Evolutionary conservation across 92 coral and sea anemone genomes (phyloP), one percentile per base, ranked within the genome.

Genomic region (Parazoanthus darwini): DNA sequence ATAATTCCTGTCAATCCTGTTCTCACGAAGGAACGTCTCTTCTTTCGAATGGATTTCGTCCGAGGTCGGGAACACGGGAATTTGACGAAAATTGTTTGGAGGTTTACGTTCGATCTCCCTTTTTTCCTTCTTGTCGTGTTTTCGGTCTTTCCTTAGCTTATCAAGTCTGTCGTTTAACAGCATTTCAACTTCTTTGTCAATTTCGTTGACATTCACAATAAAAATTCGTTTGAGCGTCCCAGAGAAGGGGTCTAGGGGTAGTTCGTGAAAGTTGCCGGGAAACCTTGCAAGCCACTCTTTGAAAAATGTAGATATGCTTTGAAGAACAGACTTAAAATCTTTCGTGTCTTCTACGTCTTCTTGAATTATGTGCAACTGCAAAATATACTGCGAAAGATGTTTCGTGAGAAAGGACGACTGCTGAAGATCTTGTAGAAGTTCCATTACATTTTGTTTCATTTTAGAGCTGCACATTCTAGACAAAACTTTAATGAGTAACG

Each of bases 71-170:
- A 90, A 89, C 42, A 94, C 91, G 72, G 96, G 82, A 6, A 96
- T 82, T 63, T 85, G 89, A 46, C 89, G 94, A 79, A 96, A 96
- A 81, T 96, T 93, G 86, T 94, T 88, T 5, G 97, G 98, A 29
- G 98, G 98, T 48, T 91, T 90, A 10, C 89, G 85, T 73, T 95
- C 96, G 33, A 73, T 82, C 65, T 89, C 90, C 36, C 26, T 74
- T 16, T 82, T 59, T 66, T 87, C 82, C 77, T 77, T 39, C 68
- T 86, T 80, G 26, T 78, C 74, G 22, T 88, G 77, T 81, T 91
- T 89, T 86, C 96, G 50, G 38, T 94, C 90, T 65, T 87, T 77
- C 43, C 85, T 67, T 3, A 94, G 74, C 33, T 88, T 90, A 26
- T 93, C 86, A 50, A 91, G 89, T 70, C 94, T 92, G 43, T 88